These are phyloP conservation scores for Leptoclinus maculatus DNA, from an alignment of 2,797 vertebrate species.

Conservation along the genomic window DNA sequence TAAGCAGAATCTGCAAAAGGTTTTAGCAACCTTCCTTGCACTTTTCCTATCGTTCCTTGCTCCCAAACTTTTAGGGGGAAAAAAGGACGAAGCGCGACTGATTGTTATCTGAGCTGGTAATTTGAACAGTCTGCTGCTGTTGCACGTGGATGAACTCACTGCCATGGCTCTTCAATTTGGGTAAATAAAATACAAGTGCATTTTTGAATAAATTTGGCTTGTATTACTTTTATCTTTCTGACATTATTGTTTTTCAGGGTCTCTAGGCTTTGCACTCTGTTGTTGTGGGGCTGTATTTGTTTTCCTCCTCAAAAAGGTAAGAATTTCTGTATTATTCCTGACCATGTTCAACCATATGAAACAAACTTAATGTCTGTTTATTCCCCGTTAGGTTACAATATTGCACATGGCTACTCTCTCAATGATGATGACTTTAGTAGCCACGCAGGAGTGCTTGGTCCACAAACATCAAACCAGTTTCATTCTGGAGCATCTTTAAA, in stretches of 20 bases:
- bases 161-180: conserved; percentile 57
- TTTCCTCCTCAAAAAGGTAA: conserved; percentile 57
- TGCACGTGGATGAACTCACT: conserved; percentile 17
- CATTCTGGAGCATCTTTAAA: conserved; percentile 30
- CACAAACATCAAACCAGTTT: conserved; percentile 22
- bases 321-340: not conserved
- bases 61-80: not conserved
- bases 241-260: conserved; percentile 42
- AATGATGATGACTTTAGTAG: conserved; percentile 7
- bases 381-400: conserved; percentile 40
- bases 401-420: conserved; percentile 46
- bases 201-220: not conserved
- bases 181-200: conserved; percentile 36
- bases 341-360: not conserved
- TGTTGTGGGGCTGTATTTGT: conserved; percentile 50
- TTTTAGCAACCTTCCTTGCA: not conserved
- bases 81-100: not conserved
- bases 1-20: not conserved
- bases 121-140: conserved; percentile 33
- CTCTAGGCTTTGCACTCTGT: conserved; percentile 48
- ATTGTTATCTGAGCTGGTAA: conserved; percentile 4
- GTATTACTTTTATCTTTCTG: not conserved
- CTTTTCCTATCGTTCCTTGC: not conserved
- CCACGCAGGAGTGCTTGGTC: conserved; percentile 3
- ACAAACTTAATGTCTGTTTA: not conserved